Conservation (phyloP, 1,140 invertebrate species). For the Panagrolaimus sp. region DNA sequence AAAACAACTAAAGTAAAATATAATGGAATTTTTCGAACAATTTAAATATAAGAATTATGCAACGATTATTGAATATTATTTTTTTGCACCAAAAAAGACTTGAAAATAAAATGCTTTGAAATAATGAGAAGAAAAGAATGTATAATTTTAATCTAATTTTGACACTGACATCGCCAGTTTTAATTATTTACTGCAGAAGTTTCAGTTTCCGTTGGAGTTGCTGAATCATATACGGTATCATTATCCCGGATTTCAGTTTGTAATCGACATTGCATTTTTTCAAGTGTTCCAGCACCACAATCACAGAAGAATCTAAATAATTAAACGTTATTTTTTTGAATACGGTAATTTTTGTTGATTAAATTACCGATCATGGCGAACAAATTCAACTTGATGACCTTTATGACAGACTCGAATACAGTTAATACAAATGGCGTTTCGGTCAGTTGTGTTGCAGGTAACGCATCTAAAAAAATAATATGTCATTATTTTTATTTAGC, state of each 20-base stretch:
- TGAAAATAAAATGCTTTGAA: background rate
- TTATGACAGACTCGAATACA: slow-evolving; percentile 98
- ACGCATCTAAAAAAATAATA: slow-evolving; percentile 69
- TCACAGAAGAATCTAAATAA: slow-evolving; percentile 92
- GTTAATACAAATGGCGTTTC: slow-evolving; percentile 98
- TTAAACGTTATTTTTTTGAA: slow-evolving; percentile 19
- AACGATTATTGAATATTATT: background rate
- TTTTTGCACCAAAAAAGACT: background rate
- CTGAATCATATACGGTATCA: slow-evolving; percentile 95
- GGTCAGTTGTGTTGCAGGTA: slow-evolving; percentile 96
- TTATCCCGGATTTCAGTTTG: slow-evolving; percentile 98
- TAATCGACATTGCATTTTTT: slow-evolving; percentile 82
- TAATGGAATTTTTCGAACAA: background rate
- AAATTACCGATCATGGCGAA: slow-evolving; percentile 86
- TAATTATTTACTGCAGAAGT: slow-evolving; percentile 63
- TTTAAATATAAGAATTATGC: background rate
- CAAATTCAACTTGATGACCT: slow-evolving; percentile 96
- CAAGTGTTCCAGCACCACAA: slow-evolving; percentile 90
- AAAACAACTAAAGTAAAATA: no score
- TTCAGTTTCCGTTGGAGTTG: slow-evolving; percentile 89
- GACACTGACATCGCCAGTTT: background rate
- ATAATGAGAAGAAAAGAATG: background rate
- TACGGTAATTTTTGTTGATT: background rate
- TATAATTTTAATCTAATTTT: background rate
- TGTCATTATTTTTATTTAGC: background rate